Conservation (phyloP, 2,888 invertebrate species). For the Aelia acuminata region DNA sequence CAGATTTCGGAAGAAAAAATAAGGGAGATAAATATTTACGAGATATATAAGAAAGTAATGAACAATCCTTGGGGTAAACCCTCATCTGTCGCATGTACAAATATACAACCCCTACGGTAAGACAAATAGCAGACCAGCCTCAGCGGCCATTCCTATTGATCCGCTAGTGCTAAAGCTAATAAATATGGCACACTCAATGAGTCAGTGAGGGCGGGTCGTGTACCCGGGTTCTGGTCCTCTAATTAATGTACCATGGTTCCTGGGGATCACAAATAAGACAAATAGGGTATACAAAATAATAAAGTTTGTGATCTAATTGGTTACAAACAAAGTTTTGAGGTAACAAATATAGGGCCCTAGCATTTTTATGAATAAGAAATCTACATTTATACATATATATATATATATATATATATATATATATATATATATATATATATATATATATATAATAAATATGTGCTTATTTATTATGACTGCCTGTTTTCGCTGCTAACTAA, state of each 20-base stretch:
- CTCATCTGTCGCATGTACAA: background rate
- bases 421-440: background rate
- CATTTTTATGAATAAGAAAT: no score
- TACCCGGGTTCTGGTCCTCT: background rate
- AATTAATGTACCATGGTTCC: background rate
- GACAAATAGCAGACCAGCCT: background rate
- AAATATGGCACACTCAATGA: slow-evolving; percentile 47
- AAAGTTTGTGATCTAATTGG: no score
- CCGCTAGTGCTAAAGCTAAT: slow-evolving; percentile 31
- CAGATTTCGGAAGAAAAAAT: background rate
- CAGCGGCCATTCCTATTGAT: slow-evolving; percentile 39
- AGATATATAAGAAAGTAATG: background rate
- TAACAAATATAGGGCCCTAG: no score
- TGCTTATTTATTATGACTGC: no score
- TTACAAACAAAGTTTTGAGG: no score
- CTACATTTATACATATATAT: no score
- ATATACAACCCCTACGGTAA: background rate
- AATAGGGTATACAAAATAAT: no score
- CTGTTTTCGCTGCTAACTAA: no score
- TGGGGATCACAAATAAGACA: no score
- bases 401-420: no score
- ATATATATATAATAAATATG: no score
- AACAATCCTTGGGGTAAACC: background rate
- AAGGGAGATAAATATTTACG: background rate
- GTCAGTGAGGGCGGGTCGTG: background rate